These are phyloP conservation scores for Lepidocyrtinus sp. DNA, from an alignment of 2,888 invertebrate genomes.

Conservation along the genomic window DNA sequence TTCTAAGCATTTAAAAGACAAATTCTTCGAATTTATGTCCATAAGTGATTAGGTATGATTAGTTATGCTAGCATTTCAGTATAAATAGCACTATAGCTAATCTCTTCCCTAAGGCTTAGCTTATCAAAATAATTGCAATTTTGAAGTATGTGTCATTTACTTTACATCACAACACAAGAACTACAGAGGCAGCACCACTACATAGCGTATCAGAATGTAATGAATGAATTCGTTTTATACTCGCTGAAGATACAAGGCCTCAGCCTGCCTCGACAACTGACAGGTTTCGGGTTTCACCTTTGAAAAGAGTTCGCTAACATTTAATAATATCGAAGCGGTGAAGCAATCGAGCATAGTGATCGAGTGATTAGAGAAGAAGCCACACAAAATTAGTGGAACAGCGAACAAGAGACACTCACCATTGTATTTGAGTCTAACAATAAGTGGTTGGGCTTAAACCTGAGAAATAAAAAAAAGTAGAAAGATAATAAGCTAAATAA, in stretches of 20 bases:
- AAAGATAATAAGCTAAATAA: neutral
- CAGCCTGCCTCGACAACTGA: slow-evolving; percentile 45
- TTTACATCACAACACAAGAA: too few relatives aligned
- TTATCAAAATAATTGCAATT: too few relatives aligned
- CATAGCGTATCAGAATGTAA: too few relatives aligned
- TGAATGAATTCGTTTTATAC: slow-evolving; percentile 38
- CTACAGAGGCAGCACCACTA: too few relatives aligned
- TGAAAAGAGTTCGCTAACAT: too few relatives aligned
- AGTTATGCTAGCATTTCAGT: too few relatives aligned
- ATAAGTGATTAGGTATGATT: too few relatives aligned
- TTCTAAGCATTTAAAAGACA: too few relatives aligned
- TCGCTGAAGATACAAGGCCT: neutral
- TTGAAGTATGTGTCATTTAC: too few relatives aligned
- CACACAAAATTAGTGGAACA: slow-evolving; percentile 30
- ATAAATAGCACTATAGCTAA: too few relatives aligned
- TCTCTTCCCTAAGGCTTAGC: too few relatives aligned
- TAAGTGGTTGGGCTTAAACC: neutral
- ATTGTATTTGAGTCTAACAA: neutral
- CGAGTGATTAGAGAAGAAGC: slow-evolving; percentile 63
- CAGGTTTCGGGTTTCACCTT: slow-evolving; percentile 61
- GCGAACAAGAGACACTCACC: neutral
- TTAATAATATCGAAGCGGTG: neutral
- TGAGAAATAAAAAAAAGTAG: neutral
- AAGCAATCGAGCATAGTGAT: slow-evolving; percentile 67
- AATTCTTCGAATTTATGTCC: too few relatives aligned